Percentiles rank a stretch among this genome's conserved stretches.
These are phyloP conservation scores for Numida meleagris DNA, from an alignment of 2,113 vertebrate genomes.

Conservation along the genomic window DNA sequence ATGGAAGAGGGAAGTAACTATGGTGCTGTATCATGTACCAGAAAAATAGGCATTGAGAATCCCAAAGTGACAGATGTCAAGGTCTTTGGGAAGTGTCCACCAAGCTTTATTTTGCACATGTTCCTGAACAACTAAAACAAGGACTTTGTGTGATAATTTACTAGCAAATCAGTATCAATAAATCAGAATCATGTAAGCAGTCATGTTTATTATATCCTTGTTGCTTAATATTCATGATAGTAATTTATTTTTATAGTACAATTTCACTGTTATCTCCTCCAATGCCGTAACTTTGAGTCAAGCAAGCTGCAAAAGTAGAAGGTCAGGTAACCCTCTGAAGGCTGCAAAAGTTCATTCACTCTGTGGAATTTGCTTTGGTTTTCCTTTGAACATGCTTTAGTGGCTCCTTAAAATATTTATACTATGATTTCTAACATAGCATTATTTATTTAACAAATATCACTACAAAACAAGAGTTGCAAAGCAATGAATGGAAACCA, in stretches of 20 bases:
- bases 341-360: conserved; percentile 62
- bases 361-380: neutral
- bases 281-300: conserved; percentile 73
- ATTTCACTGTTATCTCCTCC: conserved; percentile 80
- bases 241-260: conserved; percentile 90
- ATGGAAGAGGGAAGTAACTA: conserved; percentile 12
- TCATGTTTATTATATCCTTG: conserved; percentile 90
- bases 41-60: conserved; percentile 24
- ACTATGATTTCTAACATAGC: conserved; percentile 29
- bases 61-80: conserved; percentile 76
- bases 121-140: conserved; percentile 75
- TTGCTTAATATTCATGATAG: conserved; percentile 93
- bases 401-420: conserved; percentile 51
- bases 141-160: conserved; percentile 83
- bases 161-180: conserved; percentile 86
- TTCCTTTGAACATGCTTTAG: neutral
- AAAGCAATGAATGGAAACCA: neutral
- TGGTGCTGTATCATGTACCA: neutral
- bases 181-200: conserved; percentile 94
- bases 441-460: conserved; percentile 59
- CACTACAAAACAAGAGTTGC: neutral
- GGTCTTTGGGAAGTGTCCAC: conserved; percentile 78
- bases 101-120: conserved; percentile 80
- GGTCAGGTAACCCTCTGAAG: conserved; percentile 82
- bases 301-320: conserved; percentile 72